Base-by-base conservation (phyloP, 1,140 invertebrate species). In the Drosophila rufa region DNA sequence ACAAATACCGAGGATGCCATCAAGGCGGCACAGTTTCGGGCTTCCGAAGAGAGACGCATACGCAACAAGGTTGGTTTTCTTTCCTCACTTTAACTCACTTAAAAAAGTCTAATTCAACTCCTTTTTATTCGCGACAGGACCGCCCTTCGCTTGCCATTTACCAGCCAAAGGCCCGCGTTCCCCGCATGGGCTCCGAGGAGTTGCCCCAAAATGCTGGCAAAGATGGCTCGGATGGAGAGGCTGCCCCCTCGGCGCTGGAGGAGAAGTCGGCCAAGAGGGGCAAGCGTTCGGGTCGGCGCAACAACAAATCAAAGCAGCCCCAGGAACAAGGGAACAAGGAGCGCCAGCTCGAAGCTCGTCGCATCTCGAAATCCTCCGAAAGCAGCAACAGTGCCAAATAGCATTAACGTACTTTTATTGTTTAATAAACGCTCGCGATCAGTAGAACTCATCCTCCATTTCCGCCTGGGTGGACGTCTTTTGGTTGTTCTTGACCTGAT, bases 401-500 rank as follows among this genome's bases (percentile, higher is more conserved):
- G 78, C 43, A 9, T 47, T 57, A 53, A 48, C 38, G 17, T 27
- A 19, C 33, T 25, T 74, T 46, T 58, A 74, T 79, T 73, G 43
- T 79, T 57, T 25, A 48, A 76, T 59, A 75, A 69, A 58, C 43
- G 19, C 22, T 25, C 22, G 22, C 22, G 22, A 59, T 79, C 75
- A 90, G 17, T 90, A 90, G 69, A 90, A 90, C 60, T 90, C 82
- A 42, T 77, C 89, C 50, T 85, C 79, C 36, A 82, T 59, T 14
- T 90, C 85, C 60, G 77, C 70, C 9, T 60, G 47, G 14, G 55
- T 68, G 30, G 58, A 47, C 0, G 69, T 50, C 61, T 80, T 87
- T 27, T 94, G 86, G 79, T 96, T 95, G 94, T 98, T 98, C 91
- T 98, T 97, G 22, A 99, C 97, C 93, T 98, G 97, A 82, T 99